Percentiles rank a stretch among this genome's conserved stretches.
These are phyloP conservation scores for Corythornis vintsioides DNA, from an alignment of 2,113 vertebrate genomes.

Conservation along the genomic window DNA sequence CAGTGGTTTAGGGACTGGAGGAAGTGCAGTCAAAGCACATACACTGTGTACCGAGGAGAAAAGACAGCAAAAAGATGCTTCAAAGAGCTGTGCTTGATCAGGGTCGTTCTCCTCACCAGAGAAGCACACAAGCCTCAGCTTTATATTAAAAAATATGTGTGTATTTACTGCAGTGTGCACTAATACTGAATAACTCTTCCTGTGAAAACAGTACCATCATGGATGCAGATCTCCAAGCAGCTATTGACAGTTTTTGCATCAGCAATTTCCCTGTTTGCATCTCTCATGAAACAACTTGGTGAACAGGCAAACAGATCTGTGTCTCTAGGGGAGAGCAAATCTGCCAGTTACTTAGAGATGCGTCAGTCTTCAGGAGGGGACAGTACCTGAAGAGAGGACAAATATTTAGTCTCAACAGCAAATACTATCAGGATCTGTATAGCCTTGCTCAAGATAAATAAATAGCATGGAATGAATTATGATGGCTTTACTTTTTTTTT, in stretches of 20 bases:
- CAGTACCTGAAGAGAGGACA: neutral
- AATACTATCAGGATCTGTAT: neutral
- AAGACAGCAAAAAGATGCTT: neutral
- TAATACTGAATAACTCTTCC: neutral
- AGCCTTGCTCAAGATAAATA: neutral
- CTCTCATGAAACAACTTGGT: neutral
- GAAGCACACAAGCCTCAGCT: neutral
- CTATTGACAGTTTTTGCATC: neutral
- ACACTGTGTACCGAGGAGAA: neutral
- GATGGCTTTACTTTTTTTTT: neutral
- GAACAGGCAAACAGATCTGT: neutral
- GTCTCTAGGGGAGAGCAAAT: neutral
- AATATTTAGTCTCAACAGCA: neutral
- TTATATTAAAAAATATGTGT: neutral
- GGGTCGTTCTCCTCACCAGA: neutral
- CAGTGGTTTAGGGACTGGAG: neutral
- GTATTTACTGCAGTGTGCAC: neutral
- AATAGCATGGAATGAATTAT: neutral
- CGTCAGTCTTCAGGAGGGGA: neutral
- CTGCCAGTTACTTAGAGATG: neutral
- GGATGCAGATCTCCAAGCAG: neutral
- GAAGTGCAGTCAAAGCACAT: constrained; percentile 9
- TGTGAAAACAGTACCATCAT: neutral
- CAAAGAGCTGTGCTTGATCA: neutral
- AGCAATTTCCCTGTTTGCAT: neutral